Conservation (phyloP, 2,888 invertebrate species). For the Steinernema carpocapsae region DNA sequence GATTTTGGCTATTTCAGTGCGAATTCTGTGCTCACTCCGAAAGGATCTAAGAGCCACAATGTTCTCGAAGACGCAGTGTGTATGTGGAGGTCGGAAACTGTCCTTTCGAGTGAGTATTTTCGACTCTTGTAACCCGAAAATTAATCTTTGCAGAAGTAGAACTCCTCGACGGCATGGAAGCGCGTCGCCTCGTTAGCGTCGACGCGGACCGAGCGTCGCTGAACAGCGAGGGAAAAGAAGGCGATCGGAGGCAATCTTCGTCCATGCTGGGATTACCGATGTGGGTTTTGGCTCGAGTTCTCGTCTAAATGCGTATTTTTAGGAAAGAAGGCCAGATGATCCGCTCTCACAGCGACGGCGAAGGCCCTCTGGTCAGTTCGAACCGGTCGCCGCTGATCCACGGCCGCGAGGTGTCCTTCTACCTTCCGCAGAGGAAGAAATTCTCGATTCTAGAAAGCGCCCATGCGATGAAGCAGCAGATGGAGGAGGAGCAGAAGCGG, state of each 20-base stretch:
- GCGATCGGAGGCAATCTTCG: neutral
- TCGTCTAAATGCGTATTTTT: neutral
- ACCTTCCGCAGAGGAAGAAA: constrained; percentile 26
- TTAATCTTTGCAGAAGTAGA: constrained; percentile 7
- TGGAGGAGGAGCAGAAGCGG: constrained; percentile 7
- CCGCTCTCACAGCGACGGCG: constrained; percentile 26
- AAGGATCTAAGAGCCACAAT: constrained; percentile 16
- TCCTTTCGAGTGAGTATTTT: constrained; percentile 24
- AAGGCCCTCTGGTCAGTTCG: neutral
- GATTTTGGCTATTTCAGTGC: neutral
- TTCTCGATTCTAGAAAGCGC: constrained; percentile 24
- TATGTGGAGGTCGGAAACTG: constrained; percentile 41
- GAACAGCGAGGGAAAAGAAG: constrained; percentile 3
- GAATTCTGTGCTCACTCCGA: neutral
- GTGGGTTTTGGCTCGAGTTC: neutral
- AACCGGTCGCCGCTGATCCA: neutral
- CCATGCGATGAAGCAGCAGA: constrained; percentile 11
- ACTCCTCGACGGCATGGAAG: constrained; percentile 16
- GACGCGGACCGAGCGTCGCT: neutral
- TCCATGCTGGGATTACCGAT: neutral
- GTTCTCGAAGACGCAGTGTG: constrained; percentile 41
- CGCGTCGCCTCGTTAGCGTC: neutral
- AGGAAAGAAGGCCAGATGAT: constrained; percentile 1
- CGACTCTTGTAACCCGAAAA: neutral
- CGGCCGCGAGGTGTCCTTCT: constrained; percentile 7